These are phyloP conservation scores for Hemibagrus wyckioides DNA, from an alignment of 2,113 vertebrate genomes.

Conservation along the genomic window DNA sequence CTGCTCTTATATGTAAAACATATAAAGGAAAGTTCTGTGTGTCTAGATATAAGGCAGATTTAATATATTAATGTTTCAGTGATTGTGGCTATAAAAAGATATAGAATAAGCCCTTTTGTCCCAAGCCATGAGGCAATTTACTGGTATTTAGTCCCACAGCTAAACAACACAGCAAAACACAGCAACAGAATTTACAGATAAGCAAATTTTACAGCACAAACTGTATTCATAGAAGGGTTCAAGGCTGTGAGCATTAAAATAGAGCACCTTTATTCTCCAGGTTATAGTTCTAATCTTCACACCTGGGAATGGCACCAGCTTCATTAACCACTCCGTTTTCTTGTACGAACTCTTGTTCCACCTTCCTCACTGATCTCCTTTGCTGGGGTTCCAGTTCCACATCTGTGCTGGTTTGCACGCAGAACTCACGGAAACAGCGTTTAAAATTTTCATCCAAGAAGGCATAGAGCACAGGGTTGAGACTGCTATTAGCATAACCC, in stretches of 20 bases:
- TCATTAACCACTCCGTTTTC: constrained; percentile 34
- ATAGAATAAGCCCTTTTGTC: constrained; percentile 24
- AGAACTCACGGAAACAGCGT: constrained; percentile 41
- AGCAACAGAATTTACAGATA: neutral
- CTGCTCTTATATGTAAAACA: neutral
- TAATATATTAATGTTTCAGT: neutral
- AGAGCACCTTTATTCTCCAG: neutral
- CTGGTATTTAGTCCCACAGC: neutral
- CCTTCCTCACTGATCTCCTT: constrained; percentile 36
- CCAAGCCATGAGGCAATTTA: constrained; percentile 2
- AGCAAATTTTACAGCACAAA: neutral
- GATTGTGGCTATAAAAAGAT: neutral
- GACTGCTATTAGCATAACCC: constrained; percentile 31
- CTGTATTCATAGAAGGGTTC: neutral
- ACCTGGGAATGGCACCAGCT: constrained; percentile 21
- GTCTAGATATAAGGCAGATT: neutral
- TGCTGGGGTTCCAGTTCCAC: constrained; percentile 11
- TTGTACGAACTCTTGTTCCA: constrained; percentile 4
- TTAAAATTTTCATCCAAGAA: constrained; percentile 30
- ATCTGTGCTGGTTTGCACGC: constrained; percentile 18
- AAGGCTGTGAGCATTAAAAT: neutral
- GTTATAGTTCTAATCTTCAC: constrained; percentile 17
- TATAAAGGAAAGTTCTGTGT: neutral
- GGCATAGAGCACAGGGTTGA: constrained; percentile 27
- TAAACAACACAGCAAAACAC: neutral